phyloP scores from a whole-genome alignment of 2,888 invertebrate species.

The Phytoseiulus persimilis region DNA sequence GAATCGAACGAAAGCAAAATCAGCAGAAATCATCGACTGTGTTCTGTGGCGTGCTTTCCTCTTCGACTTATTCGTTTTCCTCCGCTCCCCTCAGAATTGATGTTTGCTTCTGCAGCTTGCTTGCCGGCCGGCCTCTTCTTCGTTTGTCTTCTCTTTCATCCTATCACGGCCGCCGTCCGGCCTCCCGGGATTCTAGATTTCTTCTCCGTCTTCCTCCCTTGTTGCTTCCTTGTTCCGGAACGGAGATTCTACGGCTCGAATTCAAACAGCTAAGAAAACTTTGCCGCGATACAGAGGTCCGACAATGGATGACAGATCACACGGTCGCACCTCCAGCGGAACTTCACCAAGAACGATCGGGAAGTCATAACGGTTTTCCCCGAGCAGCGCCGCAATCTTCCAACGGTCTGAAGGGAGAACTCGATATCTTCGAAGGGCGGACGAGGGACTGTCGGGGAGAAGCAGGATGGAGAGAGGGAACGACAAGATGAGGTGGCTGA shows the following conservation, averaged over 20 bases:
- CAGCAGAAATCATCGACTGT: constrained; percentile 37
- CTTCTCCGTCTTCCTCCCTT: neutral
- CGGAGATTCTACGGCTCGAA: neutral
- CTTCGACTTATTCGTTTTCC: neutral
- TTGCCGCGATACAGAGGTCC: neutral
- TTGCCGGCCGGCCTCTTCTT: neutral
- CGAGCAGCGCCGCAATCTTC: neutral
- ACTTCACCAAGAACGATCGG: neutral
- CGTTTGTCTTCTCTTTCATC: neutral
- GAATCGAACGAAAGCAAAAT: neutral
- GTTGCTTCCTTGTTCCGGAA: neutral
- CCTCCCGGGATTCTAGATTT: neutral
- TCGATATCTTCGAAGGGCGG: neutral
- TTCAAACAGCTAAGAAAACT: neutral
- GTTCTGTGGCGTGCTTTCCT: neutral
- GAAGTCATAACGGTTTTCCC: neutral
- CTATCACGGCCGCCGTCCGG: neutral
- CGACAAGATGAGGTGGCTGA: neutral
- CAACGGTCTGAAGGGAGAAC: neutral
- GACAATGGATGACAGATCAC: too few species aligned
- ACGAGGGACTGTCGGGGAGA: neutral
- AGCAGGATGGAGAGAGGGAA: neutral
- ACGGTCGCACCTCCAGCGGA: too few species aligned
- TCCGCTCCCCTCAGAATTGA: constrained; percentile 17
- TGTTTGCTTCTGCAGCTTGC: neutral